Conservation (phyloP, 2,113 vertebrate genomes). For the Craseonycteris thonglongyai region DNA sequence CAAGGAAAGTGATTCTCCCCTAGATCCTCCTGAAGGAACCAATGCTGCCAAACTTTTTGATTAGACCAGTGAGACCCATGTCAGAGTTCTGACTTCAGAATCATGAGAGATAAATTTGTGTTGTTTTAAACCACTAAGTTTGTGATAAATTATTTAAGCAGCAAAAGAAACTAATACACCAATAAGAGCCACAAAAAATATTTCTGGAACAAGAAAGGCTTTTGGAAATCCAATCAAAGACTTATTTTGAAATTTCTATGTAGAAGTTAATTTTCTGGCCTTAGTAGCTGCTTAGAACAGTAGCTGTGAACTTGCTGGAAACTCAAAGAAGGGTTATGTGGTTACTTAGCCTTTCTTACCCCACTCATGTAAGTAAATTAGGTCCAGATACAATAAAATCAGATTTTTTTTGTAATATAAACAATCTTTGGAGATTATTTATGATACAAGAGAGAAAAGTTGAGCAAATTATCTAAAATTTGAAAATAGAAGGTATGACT, state of each 20-base stretch:
- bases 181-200: neutral
- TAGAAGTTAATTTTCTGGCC: neutral
- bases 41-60: neutral
- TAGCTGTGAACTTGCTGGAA: neutral
- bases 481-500: neutral
- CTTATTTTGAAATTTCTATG: slow-evolving; percentile 1
- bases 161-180: neutral
- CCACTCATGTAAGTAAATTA: neutral
- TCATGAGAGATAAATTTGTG: neutral
- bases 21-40: neutral
- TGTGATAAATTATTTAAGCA: neutral
- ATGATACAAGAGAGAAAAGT: neutral
- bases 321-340: neutral
- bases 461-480: neutral
- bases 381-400: neutral
- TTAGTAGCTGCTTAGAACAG: neutral
- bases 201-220: neutral
- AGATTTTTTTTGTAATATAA: neutral
- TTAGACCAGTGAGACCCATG: neutral
- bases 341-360: neutral
- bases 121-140: no score
- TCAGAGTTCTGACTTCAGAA: neutral
- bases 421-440: slow-evolving; percentile 15
- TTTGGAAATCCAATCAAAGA: neutral
- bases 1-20: neutral